These are phyloP conservation scores for Meriones psammophilus DNA, from an alignment of 2,797 vertebrate species.

Conservation along the genomic window DNA sequence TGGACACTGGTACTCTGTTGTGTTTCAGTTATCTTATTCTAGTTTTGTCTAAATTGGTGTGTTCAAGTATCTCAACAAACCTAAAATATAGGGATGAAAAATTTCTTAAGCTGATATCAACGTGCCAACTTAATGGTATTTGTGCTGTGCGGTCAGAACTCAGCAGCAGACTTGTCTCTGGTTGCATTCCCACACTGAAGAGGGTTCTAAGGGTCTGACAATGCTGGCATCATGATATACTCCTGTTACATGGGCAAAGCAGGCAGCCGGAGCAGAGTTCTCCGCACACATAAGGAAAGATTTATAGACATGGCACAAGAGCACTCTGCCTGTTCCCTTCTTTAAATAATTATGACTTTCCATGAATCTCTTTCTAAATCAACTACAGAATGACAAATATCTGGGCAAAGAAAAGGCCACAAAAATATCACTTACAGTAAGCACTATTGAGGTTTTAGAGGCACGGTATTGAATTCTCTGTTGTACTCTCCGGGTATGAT, in stretches of 20 bases:
- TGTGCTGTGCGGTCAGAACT: slow-evolving; percentile 81
- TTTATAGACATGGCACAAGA: slow-evolving; percentile 89
- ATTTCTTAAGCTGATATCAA: slow-evolving; percentile 66
- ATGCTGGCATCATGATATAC: slow-evolving; percentile 86
- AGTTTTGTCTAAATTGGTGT: slow-evolving; percentile 32
- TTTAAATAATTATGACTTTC: slow-evolving; percentile 91
- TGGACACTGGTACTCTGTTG: slow-evolving; percentile 35
- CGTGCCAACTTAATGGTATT: slow-evolving; percentile 74
- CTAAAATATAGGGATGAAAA: slow-evolving; percentile 22
- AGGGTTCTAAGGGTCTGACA: slow-evolving; percentile 83
- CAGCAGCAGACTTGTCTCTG: slow-evolving; percentile 83
- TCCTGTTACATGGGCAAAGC: slow-evolving; percentile 79
- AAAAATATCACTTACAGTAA: slow-evolving; percentile 86
- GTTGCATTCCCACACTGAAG: slow-evolving; percentile 84
- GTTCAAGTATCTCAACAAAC: slow-evolving; percentile 61
- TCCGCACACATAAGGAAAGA: slow-evolving; percentile 87
- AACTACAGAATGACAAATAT: slow-evolving; percentile 88
- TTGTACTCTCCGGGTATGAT: slow-evolving; percentile 75
- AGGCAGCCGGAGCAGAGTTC: slow-evolving; percentile 85
- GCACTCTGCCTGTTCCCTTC: slow-evolving; percentile 87
- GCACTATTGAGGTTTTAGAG: slow-evolving; percentile 64
- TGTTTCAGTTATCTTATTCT: slow-evolving; percentile 59
- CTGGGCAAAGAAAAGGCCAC: slow-evolving; percentile 83
- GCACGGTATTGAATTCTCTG: slow-evolving; percentile 60
- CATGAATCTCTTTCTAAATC: slow-evolving; percentile 90